Evolutionary conservation across 2,113 vertebrate genomes (phyloP), one percentile per base, ranked within the genome.

Genomic region (Amphilophus citrinellus): DNA sequence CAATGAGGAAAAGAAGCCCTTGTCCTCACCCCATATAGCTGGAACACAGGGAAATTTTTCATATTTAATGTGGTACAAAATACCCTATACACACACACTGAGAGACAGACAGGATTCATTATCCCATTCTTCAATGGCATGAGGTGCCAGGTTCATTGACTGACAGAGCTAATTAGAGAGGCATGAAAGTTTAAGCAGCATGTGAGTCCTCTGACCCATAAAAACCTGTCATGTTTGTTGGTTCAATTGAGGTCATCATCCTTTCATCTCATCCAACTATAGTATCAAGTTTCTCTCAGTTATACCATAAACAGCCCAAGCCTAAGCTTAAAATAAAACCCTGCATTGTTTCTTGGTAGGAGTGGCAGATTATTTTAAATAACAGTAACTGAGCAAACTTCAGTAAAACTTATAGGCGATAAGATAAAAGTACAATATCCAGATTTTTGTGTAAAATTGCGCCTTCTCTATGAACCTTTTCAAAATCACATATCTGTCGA

Each of bases 111-210:
- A 73, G 68, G 47, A 87, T 90, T 88, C 61, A 91, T 92, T 91
- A 87, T 88, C 88, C 84, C 86, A 94, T 90, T 92, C 85, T 86
- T 87, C 58, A 79, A 79, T 91, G 76, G 50, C 89, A 86, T 62
- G 83, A 87, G 84, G 89, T 92, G 88, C 83, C 89, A 92, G 87
- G 77, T 82, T 79, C 83, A 71, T 77, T 84, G 80, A 91, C 85
- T 92, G 90, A 87, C 89, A 91, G 82, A 79, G 88, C 83, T 91
- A 88, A 93, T 93, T 91, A 93, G 89, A 90, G 87, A 82, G 76
- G 84, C 71, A 88, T 79, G 81, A 60, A 79, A 80, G 88, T 84
- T 86, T 76, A 79, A 62, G 57, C 84, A 89, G 83, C 90, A 87
- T 93, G 90, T 91, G 87, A 93, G 84, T 90, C 57, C 44, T 87